Evolutionary conservation across 2,888 invertebrate species (phyloP).

Genomic region (Mechanitis mazaeus): DNA sequence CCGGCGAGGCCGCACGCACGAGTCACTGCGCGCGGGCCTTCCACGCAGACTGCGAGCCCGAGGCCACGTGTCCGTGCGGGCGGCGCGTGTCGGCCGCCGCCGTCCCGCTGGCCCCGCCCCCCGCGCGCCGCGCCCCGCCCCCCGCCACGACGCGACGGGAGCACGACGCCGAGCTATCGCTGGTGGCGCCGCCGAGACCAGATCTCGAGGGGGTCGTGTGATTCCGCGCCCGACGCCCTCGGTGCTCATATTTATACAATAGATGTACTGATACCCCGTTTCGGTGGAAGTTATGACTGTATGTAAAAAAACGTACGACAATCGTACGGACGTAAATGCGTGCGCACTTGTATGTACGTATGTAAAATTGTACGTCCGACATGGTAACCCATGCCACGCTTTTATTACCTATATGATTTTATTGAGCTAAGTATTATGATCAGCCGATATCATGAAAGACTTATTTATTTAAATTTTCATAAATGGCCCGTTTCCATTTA

Average conservation of each 20-base stretch:
- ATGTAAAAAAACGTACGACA: no score
- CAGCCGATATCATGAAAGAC: no score
- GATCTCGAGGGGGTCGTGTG: constrained; percentile 62
- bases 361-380: no score
- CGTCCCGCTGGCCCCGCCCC: constrained; percentile 34
- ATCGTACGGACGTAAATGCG: no score
- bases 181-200: constrained; percentile 62
- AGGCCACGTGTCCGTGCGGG: constrained; percentile 52
- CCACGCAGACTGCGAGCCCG: constrained; percentile 50
- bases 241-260: background rate
- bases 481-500: no score
- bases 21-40: constrained; percentile 58
- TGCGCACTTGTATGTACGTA: no score
- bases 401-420: no score
- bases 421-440: no score
- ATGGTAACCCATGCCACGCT: no score
- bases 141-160: constrained; percentile 29
- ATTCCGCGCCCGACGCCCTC: constrained; percentile 9
- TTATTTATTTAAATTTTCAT: no score
- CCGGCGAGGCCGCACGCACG: constrained; percentile 41
- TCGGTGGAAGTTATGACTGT: no score
- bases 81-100: constrained; percentile 37
- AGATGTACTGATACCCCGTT: no score
- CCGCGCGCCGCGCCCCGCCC: constrained; percentile 29
- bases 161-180: constrained; percentile 41